These are phyloP conservation scores for Halcyon malimbica DNA, from an alignment of 2,113 vertebrate species.

Conservation along the genomic window DNA sequence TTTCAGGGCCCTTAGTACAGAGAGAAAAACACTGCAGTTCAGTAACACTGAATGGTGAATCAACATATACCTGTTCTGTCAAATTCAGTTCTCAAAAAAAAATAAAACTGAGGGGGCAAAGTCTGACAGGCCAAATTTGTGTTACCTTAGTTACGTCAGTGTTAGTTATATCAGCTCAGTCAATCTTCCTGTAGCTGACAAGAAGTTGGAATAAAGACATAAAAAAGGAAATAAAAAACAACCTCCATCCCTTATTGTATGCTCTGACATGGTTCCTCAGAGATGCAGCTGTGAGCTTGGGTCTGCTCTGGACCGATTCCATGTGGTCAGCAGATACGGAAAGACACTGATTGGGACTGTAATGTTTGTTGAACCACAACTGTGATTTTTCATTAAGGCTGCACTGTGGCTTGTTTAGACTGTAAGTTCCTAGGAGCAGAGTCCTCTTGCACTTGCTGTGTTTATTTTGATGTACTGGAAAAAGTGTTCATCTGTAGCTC, in stretches of 20 bases:
- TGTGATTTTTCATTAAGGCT: neutral
- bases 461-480: neutral
- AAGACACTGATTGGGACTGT: neutral
- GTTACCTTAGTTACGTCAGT: constrained; percentile 30
- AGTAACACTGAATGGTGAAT: neutral
- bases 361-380: neutral
- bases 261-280: neutral
- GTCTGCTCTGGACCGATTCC: neutral
- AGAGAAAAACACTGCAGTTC: neutral
- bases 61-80: neutral
- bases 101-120: neutral
- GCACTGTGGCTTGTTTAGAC: neutral
- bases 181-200: neutral
- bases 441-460: neutral
- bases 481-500: neutral
- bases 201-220: constrained; percentile 5
- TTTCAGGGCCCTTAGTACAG: neutral
- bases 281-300: neutral
- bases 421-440: neutral
- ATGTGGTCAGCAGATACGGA: neutral
- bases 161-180: neutral
- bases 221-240: neutral
- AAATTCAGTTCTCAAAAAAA: neutral
- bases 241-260: accelerated
- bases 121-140: constrained; percentile 1